These are phyloP conservation scores for Euproctis similis DNA, from an alignment of 2,888 invertebrate genomes.

Conservation along the genomic window DNA sequence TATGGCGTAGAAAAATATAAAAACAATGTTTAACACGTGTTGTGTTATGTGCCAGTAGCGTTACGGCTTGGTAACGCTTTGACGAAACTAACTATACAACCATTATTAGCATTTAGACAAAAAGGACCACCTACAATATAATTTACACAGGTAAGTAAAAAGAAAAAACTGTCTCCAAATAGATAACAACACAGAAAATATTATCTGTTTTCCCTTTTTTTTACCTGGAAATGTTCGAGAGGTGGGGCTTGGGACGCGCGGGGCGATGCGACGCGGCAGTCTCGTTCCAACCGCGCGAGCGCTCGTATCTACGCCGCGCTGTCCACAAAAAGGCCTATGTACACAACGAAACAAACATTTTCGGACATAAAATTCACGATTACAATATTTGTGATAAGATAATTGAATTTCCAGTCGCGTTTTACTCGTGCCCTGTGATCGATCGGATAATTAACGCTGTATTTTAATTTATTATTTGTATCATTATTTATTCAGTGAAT, in stretches of 20 bases:
- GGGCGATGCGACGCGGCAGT: slow-evolving; percentile 58
- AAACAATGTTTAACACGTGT: too few species aligned
- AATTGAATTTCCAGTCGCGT: slow-evolving; percentile 35
- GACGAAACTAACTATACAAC: too few species aligned
- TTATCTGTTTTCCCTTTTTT: slow-evolving; percentile 39
- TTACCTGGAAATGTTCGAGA: slow-evolving; percentile 53
- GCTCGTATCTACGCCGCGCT: slow-evolving; percentile 31
- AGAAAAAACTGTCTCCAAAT: slow-evolving; percentile 24
- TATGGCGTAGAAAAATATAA: too few species aligned
- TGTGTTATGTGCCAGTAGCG: too few species aligned
- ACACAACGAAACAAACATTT: slow-evolving; percentile 30
- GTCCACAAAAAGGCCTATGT: slow-evolving; percentile 34
- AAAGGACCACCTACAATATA: too few species aligned
- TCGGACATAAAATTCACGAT: slow-evolving; percentile 27
- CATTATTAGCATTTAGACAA: too few species aligned
- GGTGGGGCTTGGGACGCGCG: slow-evolving; percentile 46
- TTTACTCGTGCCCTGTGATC: slow-evolving; percentile 56
- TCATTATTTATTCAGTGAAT: too few species aligned
- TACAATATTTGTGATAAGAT: slow-evolving; percentile 45
- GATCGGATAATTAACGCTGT: slow-evolving; percentile 33
- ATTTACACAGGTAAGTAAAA: too few species aligned
- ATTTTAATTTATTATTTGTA: slow-evolving; percentile 18
- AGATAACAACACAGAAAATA: slow-evolving; percentile 24
- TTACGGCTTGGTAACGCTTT: too few species aligned
- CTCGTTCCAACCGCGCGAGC: slow-evolving; percentile 41